These are phyloP conservation scores for Chionis minor DNA, from an alignment of 2,113 vertebrate genomes.

Conservation along the genomic window DNA sequence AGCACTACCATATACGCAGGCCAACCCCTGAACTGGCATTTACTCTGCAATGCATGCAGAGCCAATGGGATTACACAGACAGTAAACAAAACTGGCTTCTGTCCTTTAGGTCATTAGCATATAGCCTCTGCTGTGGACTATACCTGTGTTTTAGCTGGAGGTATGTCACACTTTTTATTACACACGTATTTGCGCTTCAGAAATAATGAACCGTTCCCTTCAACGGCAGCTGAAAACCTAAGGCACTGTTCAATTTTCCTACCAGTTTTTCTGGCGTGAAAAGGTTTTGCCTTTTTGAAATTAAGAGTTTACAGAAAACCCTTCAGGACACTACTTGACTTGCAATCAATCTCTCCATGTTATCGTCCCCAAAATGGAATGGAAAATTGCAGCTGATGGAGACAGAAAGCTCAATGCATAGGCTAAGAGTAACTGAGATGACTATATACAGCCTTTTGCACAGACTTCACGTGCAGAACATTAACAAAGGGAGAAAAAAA, in stretches of 20 bases:
- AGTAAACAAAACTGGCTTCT: not conserved
- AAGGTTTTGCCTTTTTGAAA: not conserved
- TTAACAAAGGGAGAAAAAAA: not conserved
- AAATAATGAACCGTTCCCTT: not conserved
- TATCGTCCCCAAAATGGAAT: not conserved
- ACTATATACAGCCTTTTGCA: not conserved
- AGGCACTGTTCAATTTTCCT: not conserved
- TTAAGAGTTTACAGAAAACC: not conserved
- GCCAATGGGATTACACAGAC: not conserved
- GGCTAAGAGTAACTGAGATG: not conserved
- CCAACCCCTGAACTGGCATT: not conserved
- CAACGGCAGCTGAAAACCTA: not conserved
- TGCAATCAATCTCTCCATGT: not conserved
- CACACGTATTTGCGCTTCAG: not conserved
- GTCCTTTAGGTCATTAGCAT: not conserved
- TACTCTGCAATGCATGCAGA: not conserved
- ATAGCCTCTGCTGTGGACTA: not conserved
- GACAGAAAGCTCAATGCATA: not conserved
- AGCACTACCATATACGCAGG: not conserved
- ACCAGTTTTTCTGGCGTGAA: not conserved
- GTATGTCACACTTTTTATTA: not conserved
- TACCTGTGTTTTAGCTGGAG: not conserved
- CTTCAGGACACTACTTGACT: not conserved
- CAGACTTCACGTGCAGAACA: rapidly evolving
- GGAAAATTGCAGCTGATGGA: not conserved